These are phyloP conservation scores for Drosophila recens DNA, from an alignment of 2,888 invertebrate species.

Conservation along the genomic window DNA sequence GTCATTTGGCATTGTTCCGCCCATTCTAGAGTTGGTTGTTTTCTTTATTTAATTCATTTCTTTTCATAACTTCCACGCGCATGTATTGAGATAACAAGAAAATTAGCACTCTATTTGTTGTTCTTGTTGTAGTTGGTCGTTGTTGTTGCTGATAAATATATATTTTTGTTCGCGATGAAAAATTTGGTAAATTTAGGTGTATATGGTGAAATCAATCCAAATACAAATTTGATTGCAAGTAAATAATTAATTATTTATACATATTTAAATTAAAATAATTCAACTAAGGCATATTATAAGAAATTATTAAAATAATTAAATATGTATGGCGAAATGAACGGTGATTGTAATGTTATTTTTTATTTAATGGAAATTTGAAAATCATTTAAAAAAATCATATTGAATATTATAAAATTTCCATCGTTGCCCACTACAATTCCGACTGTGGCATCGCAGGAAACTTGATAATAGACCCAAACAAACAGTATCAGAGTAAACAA, in stretches of 20 bases:
- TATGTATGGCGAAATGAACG: no score
- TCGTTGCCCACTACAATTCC: not conserved
- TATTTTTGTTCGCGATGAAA: constrained; percentile 14
- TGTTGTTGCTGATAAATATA: constrained; percentile 15
- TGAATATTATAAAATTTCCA: not conserved
- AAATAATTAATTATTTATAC: no score
- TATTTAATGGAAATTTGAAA: no score
- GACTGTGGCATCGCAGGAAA: constrained; percentile 7
- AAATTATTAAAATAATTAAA: no score
- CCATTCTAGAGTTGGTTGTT: constrained; percentile 8
- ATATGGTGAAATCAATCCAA: no score
- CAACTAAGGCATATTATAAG: no score
- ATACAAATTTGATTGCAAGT: no score
- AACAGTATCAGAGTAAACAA: constrained; percentile 20
- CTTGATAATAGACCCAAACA: constrained; percentile 13
- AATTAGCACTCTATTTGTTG: constrained; percentile 58
- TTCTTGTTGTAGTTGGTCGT: constrained; percentile 1
- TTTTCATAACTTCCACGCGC: constrained; percentile 33
- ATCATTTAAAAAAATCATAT: no score
- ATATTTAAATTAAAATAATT: no score
- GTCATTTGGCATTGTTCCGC: constrained; percentile 30
- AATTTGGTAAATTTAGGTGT: not conserved
- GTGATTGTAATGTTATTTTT: no score
- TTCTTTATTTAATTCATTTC: constrained; percentile 15
- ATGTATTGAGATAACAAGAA: constrained; percentile 57